Percentiles rank a stretch among this genome's conserved stretches.
Conservation (phyloP, 2,888 invertebrate genomes). For the Cecidostiba fungosa region DNA sequence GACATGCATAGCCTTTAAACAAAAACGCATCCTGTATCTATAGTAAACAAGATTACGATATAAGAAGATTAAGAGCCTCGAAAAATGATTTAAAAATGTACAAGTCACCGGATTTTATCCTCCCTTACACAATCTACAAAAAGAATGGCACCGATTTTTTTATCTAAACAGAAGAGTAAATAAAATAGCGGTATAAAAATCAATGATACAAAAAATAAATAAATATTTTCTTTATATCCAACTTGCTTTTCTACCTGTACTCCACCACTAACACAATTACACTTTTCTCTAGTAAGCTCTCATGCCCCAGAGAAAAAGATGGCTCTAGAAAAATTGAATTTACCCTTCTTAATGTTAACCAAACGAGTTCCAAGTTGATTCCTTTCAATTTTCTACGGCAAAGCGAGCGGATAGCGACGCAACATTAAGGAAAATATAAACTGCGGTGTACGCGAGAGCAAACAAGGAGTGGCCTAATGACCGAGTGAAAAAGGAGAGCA, state of each 20-base stretch:
- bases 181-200: neutral
- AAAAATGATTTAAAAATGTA: neutral
- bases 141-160: neutral
- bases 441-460: neutral
- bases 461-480: neutral
- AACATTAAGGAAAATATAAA: slow-evolving; percentile 17
- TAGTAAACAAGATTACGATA: neutral
- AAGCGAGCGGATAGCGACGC: neutral
- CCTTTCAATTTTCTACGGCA: neutral
- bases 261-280: neutral
- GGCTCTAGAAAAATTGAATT: neutral
- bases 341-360: neutral
- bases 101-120: neutral
- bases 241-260: neutral
- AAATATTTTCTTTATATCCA: neutral
- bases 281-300: neutral
- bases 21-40: neutral
- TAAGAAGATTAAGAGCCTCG: neutral
- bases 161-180: neutral
- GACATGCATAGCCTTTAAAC: neutral
- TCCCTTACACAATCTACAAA: neutral
- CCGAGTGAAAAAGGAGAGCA: slow-evolving; percentile 6
- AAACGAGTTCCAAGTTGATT: slow-evolving; percentile 1
- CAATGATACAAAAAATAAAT: neutral
- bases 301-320: neutral